Evolutionary conservation across 2,113 vertebrate genomes (phyloP), one percentile per base, ranked within the genome.

Genomic region (Labrus mixtus): DNA sequence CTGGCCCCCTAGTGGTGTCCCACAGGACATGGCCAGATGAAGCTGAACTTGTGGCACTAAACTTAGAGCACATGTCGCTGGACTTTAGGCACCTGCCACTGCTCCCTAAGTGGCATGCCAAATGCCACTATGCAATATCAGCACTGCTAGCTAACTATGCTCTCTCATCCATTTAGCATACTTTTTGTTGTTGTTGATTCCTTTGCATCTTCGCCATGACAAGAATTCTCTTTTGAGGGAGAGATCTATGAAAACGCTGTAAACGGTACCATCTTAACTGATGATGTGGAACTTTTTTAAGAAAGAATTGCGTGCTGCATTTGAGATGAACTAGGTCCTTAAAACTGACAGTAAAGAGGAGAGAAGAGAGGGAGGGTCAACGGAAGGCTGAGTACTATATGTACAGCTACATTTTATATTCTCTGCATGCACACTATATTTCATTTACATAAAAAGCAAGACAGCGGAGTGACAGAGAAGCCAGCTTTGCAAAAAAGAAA

Each of bases 381-480:
- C 9, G 20, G 60, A 74, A 54, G 13, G 55, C 23, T 37, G 43
- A 41, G 4, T 37, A 48, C 59, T 62, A 57, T 22, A 76, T 81
- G 62, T 72, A 51, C 17, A 71, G 36, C 46, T 29, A 15, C 22
- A 81, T 85, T 70, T 33, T 7, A 58, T 39, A 85, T 48, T 82
- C 78, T 46, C 39, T 23, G 61, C 77, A 76, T 68, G 73, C 71
- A 43, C 50, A 25, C 53, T 36, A 25, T 64, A 41, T 76, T 85
- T 73, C 15, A 1, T 72, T 73, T 73, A 63, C 25, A 77, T 82
- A 77, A 75, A 73, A 55, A 3, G 15, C 56, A 71, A 23, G 82
- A 77, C 78, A 76, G 87, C 60, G 78, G 87, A 87, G 69, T 83
- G 90, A 82, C 88, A 88, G 85, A 62, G 58, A 69, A 68, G 79